Evolutionary conservation across 2,113 vertebrate species (phyloP).

Genomic region (Empidonax traillii): DNA sequence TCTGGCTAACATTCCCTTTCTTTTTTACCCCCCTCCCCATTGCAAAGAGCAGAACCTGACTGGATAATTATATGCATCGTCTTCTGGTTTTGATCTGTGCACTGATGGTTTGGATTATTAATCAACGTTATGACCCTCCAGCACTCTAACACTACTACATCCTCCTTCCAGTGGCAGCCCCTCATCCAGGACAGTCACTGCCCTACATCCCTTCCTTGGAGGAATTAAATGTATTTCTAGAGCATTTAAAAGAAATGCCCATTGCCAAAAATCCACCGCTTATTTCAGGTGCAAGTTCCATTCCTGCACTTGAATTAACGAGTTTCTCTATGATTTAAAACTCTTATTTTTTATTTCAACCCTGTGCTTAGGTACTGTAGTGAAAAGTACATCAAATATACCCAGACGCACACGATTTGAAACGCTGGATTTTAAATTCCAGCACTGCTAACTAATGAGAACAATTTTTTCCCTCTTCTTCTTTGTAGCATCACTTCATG

Average conservation of each 20-base stretch:
- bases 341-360: slow-evolving; percentile 37
- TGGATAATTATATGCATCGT: neutral
- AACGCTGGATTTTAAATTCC: slow-evolving; percentile 62
- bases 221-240: neutral
- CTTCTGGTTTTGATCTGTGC: slow-evolving; percentile 28
- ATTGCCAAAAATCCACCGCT: neutral
- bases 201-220: neutral
- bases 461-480: slow-evolving; percentile 62
- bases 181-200: neutral
- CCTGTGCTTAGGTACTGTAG: neutral
- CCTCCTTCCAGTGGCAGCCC: neutral
- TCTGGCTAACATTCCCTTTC: neutral
- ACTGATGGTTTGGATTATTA: neutral
- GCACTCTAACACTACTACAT: neutral
- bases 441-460: slow-evolving; percentile 68
- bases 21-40: neutral
- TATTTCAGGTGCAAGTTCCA: slow-evolving; percentile 8
- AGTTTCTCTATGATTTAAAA: slow-evolving; percentile 50
- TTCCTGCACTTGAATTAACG: slow-evolving; percentile 32
- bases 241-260: neutral
- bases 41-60: neutral
- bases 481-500: slow-evolving; percentile 70
- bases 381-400: slow-evolving; percentile 61
- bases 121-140: neutral
- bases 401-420: slow-evolving; percentile 41